phyloP scores from a whole-genome alignment of 1,140 invertebrate species.

The Halyomorpha halys region DNA sequence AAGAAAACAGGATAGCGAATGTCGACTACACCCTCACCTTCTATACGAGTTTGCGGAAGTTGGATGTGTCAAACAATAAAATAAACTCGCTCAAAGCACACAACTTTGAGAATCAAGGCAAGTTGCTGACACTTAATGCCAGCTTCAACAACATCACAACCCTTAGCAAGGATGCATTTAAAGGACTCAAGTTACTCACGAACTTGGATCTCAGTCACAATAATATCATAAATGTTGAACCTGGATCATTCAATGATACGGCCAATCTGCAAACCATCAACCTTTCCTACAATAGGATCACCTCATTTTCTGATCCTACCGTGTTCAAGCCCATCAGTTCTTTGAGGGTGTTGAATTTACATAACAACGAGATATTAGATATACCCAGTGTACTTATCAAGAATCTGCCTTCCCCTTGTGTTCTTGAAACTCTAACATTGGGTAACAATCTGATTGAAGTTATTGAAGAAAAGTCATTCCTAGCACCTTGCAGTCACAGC shows the following conservation, averaged over 20 bases:
- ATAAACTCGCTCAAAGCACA: constrained; percentile 62
- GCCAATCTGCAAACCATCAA: constrained; percentile 57
- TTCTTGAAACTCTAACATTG: constrained; percentile 53
- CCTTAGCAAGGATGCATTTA: constrained; percentile 61
- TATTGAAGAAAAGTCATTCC: constrained; percentile 53
- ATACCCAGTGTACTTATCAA: constrained; percentile 46
- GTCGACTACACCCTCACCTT: constrained; percentile 62
- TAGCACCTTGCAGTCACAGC: constrained; percentile 46
- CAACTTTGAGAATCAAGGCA: constrained; percentile 65
- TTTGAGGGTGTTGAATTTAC: constrained; percentile 55
- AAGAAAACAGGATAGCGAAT: constrained; percentile 58
- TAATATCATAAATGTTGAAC: constrained; percentile 57
- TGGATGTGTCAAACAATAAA: constrained; percentile 72
- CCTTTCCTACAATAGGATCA: constrained; percentile 63
- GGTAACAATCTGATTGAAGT: constrained; percentile 60
- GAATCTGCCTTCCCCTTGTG: constrained; percentile 49
- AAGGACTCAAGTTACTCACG: constrained; percentile 55
- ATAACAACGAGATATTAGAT: constrained; percentile 65
- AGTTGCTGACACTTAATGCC: constrained; percentile 59
- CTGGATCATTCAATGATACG: constrained; percentile 58
- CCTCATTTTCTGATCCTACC: constrained; percentile 53
- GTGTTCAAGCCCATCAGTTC: constrained; percentile 58
- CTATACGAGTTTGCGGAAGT: constrained; percentile 62
- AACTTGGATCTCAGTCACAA: constrained; percentile 66
- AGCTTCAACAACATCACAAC: constrained; percentile 60